Percentiles rank a stretch among this genome's conserved stretches.
Conservation (phyloP, 37 sponge, comb jelly and placozoan species). For the Ianthella basta region DNA sequence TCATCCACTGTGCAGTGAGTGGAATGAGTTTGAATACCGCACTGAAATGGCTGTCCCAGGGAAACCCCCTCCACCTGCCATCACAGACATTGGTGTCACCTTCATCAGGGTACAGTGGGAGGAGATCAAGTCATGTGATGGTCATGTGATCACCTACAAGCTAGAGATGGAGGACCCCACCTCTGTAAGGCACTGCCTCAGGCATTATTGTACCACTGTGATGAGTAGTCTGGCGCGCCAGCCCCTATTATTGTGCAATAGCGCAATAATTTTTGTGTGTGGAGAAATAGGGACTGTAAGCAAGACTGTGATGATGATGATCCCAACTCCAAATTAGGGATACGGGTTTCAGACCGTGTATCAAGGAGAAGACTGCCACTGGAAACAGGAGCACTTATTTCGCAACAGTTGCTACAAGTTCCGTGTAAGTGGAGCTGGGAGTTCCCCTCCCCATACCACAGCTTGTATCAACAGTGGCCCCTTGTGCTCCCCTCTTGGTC, state of each 20-base stretch:
- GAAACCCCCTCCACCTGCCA: constrained; percentile 48
- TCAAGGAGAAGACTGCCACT: constrained; percentile 22
- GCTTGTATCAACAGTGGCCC: too few species aligned
- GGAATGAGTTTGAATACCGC: constrained; percentile 50
- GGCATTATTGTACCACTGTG: too few species aligned
- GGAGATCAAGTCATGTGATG: not conserved
- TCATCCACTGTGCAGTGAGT: constrained; percentile 26
- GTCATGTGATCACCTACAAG: constrained; percentile 35
- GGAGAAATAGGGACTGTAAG: not conserved
- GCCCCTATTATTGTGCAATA: too few species aligned
- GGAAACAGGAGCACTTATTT: not conserved
- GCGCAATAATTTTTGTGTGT: too few species aligned
- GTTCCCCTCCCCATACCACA: not conserved
- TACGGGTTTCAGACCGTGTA: constrained; percentile 75
- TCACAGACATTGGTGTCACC: constrained; percentile 3
- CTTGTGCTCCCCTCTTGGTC: too few species aligned
- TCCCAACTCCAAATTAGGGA: constrained; percentile 38
- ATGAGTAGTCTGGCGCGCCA: not conserved
- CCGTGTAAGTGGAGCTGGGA: not conserved
- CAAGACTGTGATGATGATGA: not conserved
- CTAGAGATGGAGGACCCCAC: constrained; percentile 72
- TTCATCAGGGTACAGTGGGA: not conserved
- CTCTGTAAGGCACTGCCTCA: constrained; percentile 17
- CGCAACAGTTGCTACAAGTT: not conserved
- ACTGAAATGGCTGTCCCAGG: constrained; percentile 49